Percentiles rank a stretch among this genome's conserved stretches.
Conservation (phyloP, 2,797 vertebrate species). For the Dryobates pubescens region DNA sequence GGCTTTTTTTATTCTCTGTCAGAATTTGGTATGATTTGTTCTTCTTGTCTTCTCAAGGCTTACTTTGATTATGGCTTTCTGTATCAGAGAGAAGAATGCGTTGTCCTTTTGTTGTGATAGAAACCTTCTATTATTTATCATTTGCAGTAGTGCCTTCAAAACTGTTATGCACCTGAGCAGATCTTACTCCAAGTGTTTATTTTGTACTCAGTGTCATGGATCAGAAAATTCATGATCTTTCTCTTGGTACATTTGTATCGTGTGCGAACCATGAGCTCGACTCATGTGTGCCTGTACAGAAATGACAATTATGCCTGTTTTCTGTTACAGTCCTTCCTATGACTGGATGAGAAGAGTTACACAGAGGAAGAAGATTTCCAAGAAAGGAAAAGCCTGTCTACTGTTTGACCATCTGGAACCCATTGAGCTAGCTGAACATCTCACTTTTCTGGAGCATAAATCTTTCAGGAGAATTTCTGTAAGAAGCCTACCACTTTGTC, state of each 20-base stretch:
- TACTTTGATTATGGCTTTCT: background rate
- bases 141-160: background rate
- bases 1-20: background rate
- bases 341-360: constrained; percentile 99
- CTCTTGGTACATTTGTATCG: background rate
- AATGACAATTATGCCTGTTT: constrained; percentile 18
- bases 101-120: background rate
- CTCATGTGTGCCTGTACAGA: background rate
- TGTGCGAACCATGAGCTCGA: background rate
- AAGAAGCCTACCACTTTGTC: constrained; percentile 68
- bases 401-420: constrained; percentile 97
- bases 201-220: background rate
- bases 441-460: constrained; percentile 97
- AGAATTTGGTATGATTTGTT: background rate
- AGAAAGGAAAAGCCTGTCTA: constrained; percentile 96
- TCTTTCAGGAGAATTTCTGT: constrained; percentile 95
- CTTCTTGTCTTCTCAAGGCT: background rate
- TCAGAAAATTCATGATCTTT: background rate
- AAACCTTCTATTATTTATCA: background rate
- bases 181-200: background rate
- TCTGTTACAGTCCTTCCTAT: constrained; percentile 89
- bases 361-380: constrained; percentile 92
- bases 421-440: constrained; percentile 95
- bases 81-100: fast-evolving
- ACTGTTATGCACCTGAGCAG: background rate